These are phyloP conservation scores for Paramormyrops hopkinsi DNA, from an alignment of 2,797 vertebrate species.

Conservation along the genomic window DNA sequence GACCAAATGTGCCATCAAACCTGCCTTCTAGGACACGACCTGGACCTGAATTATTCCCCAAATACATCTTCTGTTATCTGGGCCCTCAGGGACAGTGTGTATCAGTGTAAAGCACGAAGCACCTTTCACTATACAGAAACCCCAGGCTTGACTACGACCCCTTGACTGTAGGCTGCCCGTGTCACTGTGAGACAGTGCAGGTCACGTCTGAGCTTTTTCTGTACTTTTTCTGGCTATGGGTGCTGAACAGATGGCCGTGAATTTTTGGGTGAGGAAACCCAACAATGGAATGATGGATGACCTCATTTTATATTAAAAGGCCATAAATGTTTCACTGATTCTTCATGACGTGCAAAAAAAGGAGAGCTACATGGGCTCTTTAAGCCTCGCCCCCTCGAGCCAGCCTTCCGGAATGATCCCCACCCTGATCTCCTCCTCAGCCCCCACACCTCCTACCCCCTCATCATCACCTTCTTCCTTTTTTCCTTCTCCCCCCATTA, in stretches of 20 bases:
- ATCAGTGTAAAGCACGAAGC: neutral
- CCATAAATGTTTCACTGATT: conserved; percentile 52
- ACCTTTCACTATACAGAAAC: neutral
- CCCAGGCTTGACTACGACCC: neutral
- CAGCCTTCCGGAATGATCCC: conserved; percentile 22
- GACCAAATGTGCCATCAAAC: conserved; percentile 37
- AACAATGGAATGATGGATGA: conserved; percentile 28
- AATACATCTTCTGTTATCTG: neutral
- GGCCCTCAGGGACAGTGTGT: neutral
- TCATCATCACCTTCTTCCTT: conserved; percentile 35
- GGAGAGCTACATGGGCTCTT: neutral
- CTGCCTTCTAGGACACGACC: neutral
- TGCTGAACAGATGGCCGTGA: neutral
- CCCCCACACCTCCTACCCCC: neutral
- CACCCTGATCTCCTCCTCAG: neutral
- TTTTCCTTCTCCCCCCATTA: conserved; percentile 38
- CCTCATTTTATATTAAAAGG: conserved; percentile 40
- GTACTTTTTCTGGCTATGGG: neutral
- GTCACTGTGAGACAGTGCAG: neutral
- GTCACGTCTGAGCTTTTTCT: neutral
- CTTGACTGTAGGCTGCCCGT: neutral
- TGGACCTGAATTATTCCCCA: neutral
- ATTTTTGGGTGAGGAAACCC: conserved; percentile 21
- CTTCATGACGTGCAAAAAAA: neutral
- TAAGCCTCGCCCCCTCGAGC: conserved; percentile 32